phyloP scores from a whole-genome alignment of 1,140 invertebrate species.

The Pseudomyrmex flavicornis region DNA sequence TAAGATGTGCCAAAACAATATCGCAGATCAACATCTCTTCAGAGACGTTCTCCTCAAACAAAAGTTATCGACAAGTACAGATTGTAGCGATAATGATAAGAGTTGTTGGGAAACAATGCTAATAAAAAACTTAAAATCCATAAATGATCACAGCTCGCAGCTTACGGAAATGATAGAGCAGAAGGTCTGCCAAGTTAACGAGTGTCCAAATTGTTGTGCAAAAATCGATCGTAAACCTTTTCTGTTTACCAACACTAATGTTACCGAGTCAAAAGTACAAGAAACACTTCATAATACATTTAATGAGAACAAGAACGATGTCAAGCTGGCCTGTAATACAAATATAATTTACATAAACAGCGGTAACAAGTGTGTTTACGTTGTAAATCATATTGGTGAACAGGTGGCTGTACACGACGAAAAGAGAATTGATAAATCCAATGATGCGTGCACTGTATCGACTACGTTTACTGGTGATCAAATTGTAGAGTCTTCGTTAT shows the following conservation, averaged over 20 bases:
- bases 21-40: slow-evolving; percentile 27
- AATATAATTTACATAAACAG: slow-evolving; percentile 42
- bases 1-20: slow-evolving; percentile 64
- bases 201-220: slow-evolving; percentile 35
- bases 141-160: slow-evolving; percentile 40
- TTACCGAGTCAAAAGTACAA: slow-evolving; percentile 35
- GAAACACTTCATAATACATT: slow-evolving; percentile 26
- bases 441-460: slow-evolving; percentile 64
- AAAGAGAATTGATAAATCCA: slow-evolving; percentile 28
- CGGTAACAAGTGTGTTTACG: slow-evolving; percentile 34
- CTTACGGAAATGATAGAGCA: slow-evolving; percentile 45
- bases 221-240: slow-evolving; percentile 55
- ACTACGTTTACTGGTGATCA: slow-evolving; percentile 66
- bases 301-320: slow-evolving; percentile 15
- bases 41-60: slow-evolving; percentile 38
- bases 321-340: slow-evolving; percentile 33
- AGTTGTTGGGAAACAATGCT: neutral
- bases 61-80: slow-evolving; percentile 52
- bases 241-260: slow-evolving; percentile 25
- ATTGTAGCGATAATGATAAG: slow-evolving; percentile 38
- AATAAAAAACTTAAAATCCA: slow-evolving; percentile 21
- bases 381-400: slow-evolving; percentile 68
- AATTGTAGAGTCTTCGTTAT: slow-evolving; percentile 27
- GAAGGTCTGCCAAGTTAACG: slow-evolving; percentile 13
- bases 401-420: slow-evolving; percentile 60